Evolutionary conservation across 2,113 vertebrate genomes (phyloP).

Genomic region (Otus sunia): DNA sequence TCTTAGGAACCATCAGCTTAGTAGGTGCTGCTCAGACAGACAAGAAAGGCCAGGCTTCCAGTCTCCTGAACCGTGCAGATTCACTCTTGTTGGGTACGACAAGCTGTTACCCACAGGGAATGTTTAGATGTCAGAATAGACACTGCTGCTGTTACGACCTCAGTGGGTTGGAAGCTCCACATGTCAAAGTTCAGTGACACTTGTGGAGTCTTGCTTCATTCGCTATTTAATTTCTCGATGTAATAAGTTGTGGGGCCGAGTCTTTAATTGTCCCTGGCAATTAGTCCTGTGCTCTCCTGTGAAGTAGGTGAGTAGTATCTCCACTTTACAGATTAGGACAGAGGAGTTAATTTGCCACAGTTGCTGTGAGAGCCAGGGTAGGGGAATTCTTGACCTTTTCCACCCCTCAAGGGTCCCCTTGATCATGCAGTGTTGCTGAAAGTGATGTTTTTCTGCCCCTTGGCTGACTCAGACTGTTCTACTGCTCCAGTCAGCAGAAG

Average conservation of each 20-base stretch:
- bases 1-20: background rate
- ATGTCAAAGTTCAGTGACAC: conserved; percentile 26
- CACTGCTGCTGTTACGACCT: background rate
- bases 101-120: background rate
- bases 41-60: background rate
- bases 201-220: background rate
- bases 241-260: background rate
- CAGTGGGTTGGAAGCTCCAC: background rate
- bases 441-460: conserved; percentile 48
- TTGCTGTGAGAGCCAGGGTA: background rate
- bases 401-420: conserved; percentile 29
- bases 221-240: background rate
- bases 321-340: background rate
- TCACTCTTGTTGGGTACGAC: background rate
- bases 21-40: background rate
- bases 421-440: conserved; percentile 10
- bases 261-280: background rate
- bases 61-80: background rate
- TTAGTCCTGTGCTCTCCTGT: background rate
- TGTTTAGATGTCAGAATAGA: background rate
- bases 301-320: background rate
- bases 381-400: conserved; percentile 51
- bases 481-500: background rate
- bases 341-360: conserved; percentile 26
- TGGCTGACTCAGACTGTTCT: conserved; percentile 33